Conservation (phyloP, 2,113 vertebrate species). For the Neomonachus schauinslandi region DNA sequence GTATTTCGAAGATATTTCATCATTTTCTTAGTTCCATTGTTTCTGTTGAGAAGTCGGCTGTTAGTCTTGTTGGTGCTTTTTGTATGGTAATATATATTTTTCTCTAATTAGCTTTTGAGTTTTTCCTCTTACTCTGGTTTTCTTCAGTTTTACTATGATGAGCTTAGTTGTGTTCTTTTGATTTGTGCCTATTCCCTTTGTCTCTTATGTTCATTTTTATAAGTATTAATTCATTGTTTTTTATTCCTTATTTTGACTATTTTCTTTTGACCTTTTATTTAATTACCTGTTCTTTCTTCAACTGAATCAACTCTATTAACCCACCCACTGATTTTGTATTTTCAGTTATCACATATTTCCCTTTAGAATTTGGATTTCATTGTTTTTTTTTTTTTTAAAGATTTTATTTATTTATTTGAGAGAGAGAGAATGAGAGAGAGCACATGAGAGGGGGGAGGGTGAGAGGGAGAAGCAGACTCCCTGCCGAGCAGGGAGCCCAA, state of each 20-base stretch:
- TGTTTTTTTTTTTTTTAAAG: no score
- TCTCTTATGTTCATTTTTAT: neutral
- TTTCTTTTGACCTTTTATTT: neutral
- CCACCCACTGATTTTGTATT: neutral
- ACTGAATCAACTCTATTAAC: neutral
- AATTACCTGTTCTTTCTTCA: neutral
- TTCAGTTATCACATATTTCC: neutral
- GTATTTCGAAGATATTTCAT: constrained; percentile 21
- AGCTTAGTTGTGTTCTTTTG: neutral
- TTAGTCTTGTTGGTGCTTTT: neutral
- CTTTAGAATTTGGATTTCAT: constrained; percentile 11
- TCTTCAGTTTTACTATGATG: neutral
- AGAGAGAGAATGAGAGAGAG: no score
- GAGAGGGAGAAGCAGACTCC: no score
- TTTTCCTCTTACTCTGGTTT: neutral
- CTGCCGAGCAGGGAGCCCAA: no score
- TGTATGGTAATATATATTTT: neutral
- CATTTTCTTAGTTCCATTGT: neutral
- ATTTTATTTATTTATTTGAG: no score
- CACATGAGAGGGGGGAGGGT: no score
- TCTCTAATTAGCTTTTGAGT: neutral
- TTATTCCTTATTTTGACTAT: neutral
- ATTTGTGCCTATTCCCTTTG: neutral
- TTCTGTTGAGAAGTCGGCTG: neutral
- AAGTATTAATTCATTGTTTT: neutral